These are phyloP conservation scores for Zeus faber DNA, from an alignment of 2,113 vertebrate genomes.

Conservation along the genomic window DNA sequence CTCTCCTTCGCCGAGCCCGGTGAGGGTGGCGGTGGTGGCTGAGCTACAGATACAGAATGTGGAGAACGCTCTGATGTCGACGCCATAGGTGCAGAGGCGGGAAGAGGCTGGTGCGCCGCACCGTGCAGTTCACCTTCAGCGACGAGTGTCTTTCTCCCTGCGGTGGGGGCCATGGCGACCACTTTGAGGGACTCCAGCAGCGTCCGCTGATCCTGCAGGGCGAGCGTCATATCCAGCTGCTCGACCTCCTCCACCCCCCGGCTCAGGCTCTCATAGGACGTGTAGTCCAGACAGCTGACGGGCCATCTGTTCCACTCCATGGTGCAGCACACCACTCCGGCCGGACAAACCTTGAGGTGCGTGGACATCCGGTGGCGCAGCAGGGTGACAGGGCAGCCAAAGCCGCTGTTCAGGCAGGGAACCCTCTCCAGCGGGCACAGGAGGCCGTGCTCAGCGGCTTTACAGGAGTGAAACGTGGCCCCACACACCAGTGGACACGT, in stretches of 20 bases:
- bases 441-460: constrained; percentile 87
- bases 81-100: constrained; percentile 10
- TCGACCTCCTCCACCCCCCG: constrained; percentile 90
- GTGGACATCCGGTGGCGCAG: constrained; percentile 88
- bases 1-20: constrained; percentile 68
- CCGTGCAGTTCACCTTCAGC: constrained; percentile 27
- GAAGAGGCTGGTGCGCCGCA: constrained; percentile 2
- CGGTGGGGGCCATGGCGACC: constrained; percentile 86
- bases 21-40: constrained; percentile 13
- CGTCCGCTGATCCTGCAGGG: constrained; percentile 94
- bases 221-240: constrained; percentile 94
- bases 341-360: constrained; percentile 91
- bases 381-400: constrained; percentile 88
- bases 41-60: no score
- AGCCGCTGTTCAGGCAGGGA: constrained; percentile 89
- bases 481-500: constrained; percentile 88
- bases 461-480: constrained; percentile 94
- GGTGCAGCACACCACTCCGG: constrained; percentile 95
- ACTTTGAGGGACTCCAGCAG: constrained; percentile 92
- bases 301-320: constrained; percentile 99
- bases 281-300: constrained; percentile 89
- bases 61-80: constrained; percentile 16
- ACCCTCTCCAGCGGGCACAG: constrained; percentile 90
- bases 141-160: constrained; percentile 66
- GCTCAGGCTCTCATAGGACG: constrained; percentile 91